Conservation (phyloP, 2,113 vertebrate genomes). For the Stomatorhinus ivindoensis region DNA sequence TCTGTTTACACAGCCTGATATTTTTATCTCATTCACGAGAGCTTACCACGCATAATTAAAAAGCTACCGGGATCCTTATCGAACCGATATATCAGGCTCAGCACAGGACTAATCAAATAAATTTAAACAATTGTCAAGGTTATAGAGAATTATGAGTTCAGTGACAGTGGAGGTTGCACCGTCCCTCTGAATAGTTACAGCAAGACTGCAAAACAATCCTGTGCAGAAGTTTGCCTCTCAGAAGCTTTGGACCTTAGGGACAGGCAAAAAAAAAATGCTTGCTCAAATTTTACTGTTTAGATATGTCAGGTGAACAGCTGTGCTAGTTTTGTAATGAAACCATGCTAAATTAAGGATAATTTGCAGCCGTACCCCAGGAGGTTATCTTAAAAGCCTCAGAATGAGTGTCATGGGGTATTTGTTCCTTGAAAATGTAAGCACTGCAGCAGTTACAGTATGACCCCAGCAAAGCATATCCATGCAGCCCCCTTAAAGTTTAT, state of each 20-base stretch:
- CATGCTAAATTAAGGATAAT: neutral
- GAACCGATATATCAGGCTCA: constrained; percentile 48
- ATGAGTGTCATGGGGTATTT: neutral
- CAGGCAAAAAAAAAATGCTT: neutral
- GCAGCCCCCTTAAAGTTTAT: neutral
- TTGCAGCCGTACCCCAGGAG: neutral
- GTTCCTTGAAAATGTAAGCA: neutral
- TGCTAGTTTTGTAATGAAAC: neutral
- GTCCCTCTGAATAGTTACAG: neutral
- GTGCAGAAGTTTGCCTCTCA: neutral
- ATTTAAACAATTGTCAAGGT: constrained; percentile 57
- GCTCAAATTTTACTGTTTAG: neutral
- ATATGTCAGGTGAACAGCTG: neutral
- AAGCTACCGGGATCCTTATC: constrained; percentile 43
- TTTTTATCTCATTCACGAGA: neutral
- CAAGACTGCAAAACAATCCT: neutral
- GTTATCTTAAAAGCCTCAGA: neutral
- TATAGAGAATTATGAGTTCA: constrained; percentile 50
- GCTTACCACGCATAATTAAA: constrained; percentile 28
- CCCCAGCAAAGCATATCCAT: neutral
- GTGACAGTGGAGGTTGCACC: constrained; percentile 10
- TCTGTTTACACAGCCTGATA: neutral
- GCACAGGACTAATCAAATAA: constrained; percentile 54
- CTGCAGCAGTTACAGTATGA: neutral
- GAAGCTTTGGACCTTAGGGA: neutral